Base-by-base conservation (phyloP, 2,888 invertebrate genomes). In the Cloeon dipterum region DNA sequence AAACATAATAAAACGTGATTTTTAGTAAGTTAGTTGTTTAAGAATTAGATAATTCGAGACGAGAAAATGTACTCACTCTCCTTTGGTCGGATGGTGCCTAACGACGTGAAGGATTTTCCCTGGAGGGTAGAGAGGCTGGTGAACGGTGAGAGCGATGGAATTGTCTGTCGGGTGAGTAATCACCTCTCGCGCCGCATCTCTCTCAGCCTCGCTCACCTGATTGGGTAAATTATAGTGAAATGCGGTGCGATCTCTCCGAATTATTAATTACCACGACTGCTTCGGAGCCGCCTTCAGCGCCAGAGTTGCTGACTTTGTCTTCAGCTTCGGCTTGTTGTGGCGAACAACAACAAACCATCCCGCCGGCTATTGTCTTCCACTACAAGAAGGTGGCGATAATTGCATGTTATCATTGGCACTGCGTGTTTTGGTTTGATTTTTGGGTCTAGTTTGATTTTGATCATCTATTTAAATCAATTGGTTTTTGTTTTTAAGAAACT, bases 281-380 rank as follows among this genome's bases (percentile, higher is more conserved):
- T n/a, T n/a, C n/a, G n/a, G n/a, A n/a, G n/a, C n/a, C n/a, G n/a
- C n/a, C n/a, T n/a, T n/a, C n/a, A n/a, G n/a, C n/a, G n/a, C n/a
- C n/a, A n/a, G n/a, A n/a, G n/a, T n/a, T n/a, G n/a, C n/a, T n/a
- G n/a, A n/a, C n/a, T n/a, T n/a, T n/a, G n/a, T n/a, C n/a, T n/a
- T n/a, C n/a, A n/a, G n/a, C n/a, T n/a, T 49, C 50, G 45, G 62
- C 61, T n/a, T n/a, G n/a, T n/a, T n/a, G n/a, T n/a, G n/a, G n/a
- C n/a, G n/a, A n/a, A n/a, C n/a, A n/a, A n/a, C n/a, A n/a, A 48
- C 75, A 75, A 42, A 77, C 63, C 44, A 81, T 68, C 45, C 77
- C 78, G 49, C 77, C 75, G 39, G 73, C 67, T 49, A 85, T 81
- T 26, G 79, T 82, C 57, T 82, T 81, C 83, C 83, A 83, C 78